phyloP scores from a whole-genome alignment of 2,113 vertebrate species.

The Porphyrio hochstetteri region DNA sequence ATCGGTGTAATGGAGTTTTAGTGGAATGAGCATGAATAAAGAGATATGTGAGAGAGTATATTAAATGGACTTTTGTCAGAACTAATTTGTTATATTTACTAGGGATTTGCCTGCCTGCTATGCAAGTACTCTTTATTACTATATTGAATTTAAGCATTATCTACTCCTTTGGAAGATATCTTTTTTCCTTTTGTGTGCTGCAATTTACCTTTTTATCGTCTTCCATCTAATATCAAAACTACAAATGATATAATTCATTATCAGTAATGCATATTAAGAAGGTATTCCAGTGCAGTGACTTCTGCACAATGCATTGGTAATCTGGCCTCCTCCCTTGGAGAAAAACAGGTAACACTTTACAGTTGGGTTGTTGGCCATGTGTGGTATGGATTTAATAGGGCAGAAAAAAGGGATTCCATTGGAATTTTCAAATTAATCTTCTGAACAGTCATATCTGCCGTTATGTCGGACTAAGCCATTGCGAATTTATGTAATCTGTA shows the following conservation, averaged over 20 bases:
- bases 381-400: background rate
- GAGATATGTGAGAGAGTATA: background rate
- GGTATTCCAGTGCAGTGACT: background rate
- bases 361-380: background rate
- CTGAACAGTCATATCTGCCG: background rate
- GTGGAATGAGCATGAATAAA: background rate
- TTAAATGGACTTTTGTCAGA: constrained; percentile 27
- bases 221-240: background rate
- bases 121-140: background rate
- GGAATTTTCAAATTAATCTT: background rate
- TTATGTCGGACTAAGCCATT: background rate
- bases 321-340: background rate
- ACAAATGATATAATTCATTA: background rate
- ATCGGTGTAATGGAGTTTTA: background rate
- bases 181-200: background rate
- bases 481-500: background rate
- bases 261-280: background rate
- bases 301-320: accelerated
- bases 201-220: background rate
- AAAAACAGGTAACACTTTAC: background rate
- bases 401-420: background rate
- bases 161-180: background rate
- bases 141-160: background rate
- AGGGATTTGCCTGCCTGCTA: background rate
- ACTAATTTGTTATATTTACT: constrained; percentile 24